Conservation (phyloP, 2,888 invertebrate genomes). For the Ormyrus thymus region DNA sequence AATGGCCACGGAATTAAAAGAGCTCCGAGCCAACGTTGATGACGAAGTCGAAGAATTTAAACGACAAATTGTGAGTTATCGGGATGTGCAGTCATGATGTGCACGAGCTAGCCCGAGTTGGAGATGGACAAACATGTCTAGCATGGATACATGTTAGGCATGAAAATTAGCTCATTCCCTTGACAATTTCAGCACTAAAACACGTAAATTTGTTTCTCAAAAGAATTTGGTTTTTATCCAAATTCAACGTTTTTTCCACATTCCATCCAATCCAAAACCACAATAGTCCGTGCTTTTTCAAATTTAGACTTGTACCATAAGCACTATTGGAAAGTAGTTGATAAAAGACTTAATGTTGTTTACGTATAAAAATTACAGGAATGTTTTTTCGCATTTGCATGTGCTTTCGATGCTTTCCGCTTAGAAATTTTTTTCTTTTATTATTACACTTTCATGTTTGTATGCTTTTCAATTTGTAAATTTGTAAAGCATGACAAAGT, state of each 20-base stretch:
- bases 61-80: slow-evolving; percentile 74
- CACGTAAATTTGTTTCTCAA: neutral
- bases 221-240: slow-evolving; percentile 7
- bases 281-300: slow-evolving; percentile 15
- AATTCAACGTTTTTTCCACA: slow-evolving; percentile 21
- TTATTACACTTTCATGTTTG: slow-evolving; percentile 19
- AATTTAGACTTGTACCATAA: slow-evolving; percentile 4
- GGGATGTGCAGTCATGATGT: slow-evolving; percentile 66
- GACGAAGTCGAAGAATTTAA: slow-evolving; percentile 74
- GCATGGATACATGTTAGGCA: slow-evolving; percentile 32
- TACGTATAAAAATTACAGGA: slow-evolving; percentile 1
- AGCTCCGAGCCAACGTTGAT: slow-evolving; percentile 73
- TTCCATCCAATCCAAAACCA: slow-evolving; percentile 31
- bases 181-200: slow-evolving; percentile 15
- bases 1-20: slow-evolving; percentile 81
- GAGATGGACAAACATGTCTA: slow-evolving; percentile 5
- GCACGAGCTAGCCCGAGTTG: slow-evolving; percentile 61
- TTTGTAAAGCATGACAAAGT: slow-evolving; percentile 49
- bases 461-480: slow-evolving; percentile 17
- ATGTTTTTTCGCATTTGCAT: slow-evolving; percentile 36
- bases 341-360: slow-evolving; percentile 7
- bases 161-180: slow-evolving; percentile 30
- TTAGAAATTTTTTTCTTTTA: slow-evolving; percentile 33
- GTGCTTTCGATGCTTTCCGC: slow-evolving; percentile 41
- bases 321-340: slow-evolving; percentile 30